A percentile compares a stretch with the other conserved stretches of the same genome.
Evolutionary conservation across 2,888 invertebrate genomes (phyloP).

Genomic region (Yponomeuta sedellus): DNA sequence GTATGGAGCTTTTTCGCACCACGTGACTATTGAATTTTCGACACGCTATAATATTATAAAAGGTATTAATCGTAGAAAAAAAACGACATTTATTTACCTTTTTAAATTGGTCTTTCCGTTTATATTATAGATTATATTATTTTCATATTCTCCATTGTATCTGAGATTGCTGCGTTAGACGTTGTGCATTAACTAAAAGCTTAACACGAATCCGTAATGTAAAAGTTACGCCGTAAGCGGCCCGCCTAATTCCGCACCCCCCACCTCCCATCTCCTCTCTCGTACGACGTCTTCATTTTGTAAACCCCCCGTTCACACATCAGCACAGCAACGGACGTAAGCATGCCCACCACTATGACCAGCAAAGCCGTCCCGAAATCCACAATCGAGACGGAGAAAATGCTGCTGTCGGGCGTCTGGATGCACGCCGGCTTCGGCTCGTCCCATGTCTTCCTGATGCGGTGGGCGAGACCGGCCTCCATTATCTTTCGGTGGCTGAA

Average conservation of each 20-base stretch:
- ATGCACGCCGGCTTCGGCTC: slow-evolving; percentile 77
- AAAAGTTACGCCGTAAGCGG: too few species aligned
- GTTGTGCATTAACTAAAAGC: too few species aligned
- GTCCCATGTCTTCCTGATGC: slow-evolving; percentile 76
- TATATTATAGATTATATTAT: too few species aligned
- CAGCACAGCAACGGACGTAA: slow-evolving; percentile 48
- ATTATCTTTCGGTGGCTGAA: slow-evolving; percentile 74
- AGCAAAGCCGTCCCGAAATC: slow-evolving; percentile 78
- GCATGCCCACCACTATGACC: slow-evolving; percentile 65
- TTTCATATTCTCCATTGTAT: too few species aligned
- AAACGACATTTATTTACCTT: too few species aligned
- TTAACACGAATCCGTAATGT: not conserved
- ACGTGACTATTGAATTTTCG: too few species aligned
- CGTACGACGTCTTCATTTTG: slow-evolving; percentile 6
- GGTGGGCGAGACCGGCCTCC: slow-evolving; percentile 77
- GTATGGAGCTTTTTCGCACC: too few species aligned
- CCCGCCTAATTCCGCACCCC: not conserved
- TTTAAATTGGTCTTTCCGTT: too few species aligned
- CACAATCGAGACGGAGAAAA: slow-evolving; percentile 71
- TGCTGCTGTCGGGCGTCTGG: slow-evolving; percentile 54
- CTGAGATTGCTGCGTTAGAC: too few species aligned
- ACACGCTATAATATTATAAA: too few species aligned
- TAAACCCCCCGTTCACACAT: slow-evolving; percentile 40
- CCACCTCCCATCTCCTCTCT: not conserved
- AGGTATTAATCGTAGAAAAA: too few species aligned